Conservation (phyloP, 2,113 vertebrate species). For the Chlorocebus sabaeus region DNA sequence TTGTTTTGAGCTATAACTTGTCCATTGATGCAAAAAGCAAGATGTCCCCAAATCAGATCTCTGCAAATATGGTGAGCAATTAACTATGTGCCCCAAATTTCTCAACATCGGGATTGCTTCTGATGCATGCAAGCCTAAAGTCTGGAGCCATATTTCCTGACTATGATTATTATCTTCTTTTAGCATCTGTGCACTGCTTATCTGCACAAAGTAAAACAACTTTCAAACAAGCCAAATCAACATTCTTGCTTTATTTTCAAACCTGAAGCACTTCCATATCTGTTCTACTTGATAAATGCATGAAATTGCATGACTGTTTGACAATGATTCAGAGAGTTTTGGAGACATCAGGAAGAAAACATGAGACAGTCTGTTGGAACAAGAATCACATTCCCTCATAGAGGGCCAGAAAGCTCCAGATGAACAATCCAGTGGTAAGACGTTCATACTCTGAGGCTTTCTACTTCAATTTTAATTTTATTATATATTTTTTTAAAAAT, state of each 20-base stretch:
- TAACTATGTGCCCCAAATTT: background rate
- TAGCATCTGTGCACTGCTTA: background rate
- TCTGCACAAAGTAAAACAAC: background rate
- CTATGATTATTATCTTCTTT: background rate
- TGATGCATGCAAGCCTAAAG: background rate
- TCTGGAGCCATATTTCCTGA: background rate
- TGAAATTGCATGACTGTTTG: background rate
- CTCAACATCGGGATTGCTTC: background rate
- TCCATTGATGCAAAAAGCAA: background rate
- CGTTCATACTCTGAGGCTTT: background rate
- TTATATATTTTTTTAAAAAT: background rate
- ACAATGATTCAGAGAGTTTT: background rate
- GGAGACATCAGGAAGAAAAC: background rate
- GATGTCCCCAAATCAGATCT: background rate
- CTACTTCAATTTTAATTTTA: background rate
- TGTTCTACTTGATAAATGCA: background rate
- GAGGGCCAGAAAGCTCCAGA: background rate
- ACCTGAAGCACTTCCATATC: background rate
- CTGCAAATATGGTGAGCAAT: background rate
- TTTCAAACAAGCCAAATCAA: background rate
- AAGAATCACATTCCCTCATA: background rate
- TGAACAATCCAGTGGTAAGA: background rate
- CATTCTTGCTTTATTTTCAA: background rate
- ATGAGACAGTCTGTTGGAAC: background rate
- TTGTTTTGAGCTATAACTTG: background rate